These are phyloP conservation scores for Ellobius talpinus DNA, from an alignment of 2,113 vertebrate species.

Conservation along the genomic window DNA sequence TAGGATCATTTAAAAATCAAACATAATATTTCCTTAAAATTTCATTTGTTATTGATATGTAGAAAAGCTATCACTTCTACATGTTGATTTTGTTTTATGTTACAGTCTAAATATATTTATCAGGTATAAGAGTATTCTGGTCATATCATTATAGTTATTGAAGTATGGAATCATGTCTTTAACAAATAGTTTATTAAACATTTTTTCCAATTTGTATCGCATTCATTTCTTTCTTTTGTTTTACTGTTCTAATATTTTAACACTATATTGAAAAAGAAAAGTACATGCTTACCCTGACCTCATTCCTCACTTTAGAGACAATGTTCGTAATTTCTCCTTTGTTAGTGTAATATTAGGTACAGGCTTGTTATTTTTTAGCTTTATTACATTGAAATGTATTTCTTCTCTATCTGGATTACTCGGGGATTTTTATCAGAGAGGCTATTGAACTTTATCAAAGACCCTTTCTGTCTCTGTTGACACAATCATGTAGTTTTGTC, in stretches of 20 bases:
- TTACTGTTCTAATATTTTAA: background rate
- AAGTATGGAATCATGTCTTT: background rate
- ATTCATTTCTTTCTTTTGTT: background rate
- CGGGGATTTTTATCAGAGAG: background rate
- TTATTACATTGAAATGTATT: background rate
- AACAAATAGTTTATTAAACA: background rate
- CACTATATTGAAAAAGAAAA: background rate
- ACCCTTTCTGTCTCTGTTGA: background rate
- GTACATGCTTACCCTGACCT: background rate
- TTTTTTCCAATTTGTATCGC: background rate
- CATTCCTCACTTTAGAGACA: background rate
- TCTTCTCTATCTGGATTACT: background rate
- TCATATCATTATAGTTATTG: background rate
- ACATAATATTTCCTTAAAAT: too few species aligned
- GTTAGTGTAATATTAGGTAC: background rate
- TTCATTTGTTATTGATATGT: background rate
- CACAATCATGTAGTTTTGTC: background rate
- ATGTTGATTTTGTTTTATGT: background rate
- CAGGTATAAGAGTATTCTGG: background rate
- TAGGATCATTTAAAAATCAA: background rate
- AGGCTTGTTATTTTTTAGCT: background rate
- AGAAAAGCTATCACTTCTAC: background rate
- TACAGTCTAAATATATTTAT: background rate
- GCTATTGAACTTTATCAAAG: background rate
- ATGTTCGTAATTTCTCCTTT: background rate